phyloP scores from a whole-genome alignment of 1,140 invertebrate genomes.

The Sweltsa coloradensis region DNA sequence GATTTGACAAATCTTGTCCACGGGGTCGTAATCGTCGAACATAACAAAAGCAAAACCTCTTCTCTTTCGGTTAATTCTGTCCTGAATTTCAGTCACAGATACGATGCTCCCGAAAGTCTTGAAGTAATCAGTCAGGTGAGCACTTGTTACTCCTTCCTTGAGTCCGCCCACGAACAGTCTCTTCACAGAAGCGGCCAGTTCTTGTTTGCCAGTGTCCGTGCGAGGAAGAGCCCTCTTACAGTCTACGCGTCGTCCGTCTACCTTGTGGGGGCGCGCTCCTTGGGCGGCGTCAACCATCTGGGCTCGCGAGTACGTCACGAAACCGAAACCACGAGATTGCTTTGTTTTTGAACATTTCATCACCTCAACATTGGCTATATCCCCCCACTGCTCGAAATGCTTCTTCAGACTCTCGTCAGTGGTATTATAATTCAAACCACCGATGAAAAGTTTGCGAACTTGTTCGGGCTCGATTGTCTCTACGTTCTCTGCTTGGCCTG shows the following conservation, averaged over 20 bases:
- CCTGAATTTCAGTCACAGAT: conserved; percentile 39
- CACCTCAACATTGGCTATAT: conserved; percentile 55
- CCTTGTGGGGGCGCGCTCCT: conserved; percentile 44
- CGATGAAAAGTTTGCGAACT: conserved; percentile 56
- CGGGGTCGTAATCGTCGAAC: conserved; percentile 50
- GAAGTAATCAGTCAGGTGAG: conserved; percentile 38
- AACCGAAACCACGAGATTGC: conserved; percentile 49
- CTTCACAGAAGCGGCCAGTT: conserved; percentile 46
- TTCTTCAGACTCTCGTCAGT: conserved; percentile 48
- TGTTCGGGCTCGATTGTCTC: conserved; percentile 43
- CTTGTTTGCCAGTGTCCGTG: conserved; percentile 43
- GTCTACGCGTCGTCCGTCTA: conserved; percentile 53
- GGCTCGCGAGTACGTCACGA: conserved; percentile 45
- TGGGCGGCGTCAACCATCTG: conserved; percentile 49
- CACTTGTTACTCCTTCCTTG: conserved; percentile 32
- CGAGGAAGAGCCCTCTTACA: conserved; percentile 56
- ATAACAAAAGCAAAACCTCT: conserved; percentile 49
- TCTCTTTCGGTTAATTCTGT: conserved; percentile 40
- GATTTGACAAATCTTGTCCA: conserved; percentile 46
- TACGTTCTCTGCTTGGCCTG: too few species aligned
- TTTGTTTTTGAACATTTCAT: conserved; percentile 55
- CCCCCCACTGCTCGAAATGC: conserved; percentile 53
- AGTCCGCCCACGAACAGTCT: conserved; percentile 52
- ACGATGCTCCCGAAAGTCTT: conserved; percentile 37
- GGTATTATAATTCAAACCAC: conserved; percentile 54